Evolutionary conservation across 2,797 vertebrate genomes (phyloP).

Genomic region (Streptopelia turtur): DNA sequence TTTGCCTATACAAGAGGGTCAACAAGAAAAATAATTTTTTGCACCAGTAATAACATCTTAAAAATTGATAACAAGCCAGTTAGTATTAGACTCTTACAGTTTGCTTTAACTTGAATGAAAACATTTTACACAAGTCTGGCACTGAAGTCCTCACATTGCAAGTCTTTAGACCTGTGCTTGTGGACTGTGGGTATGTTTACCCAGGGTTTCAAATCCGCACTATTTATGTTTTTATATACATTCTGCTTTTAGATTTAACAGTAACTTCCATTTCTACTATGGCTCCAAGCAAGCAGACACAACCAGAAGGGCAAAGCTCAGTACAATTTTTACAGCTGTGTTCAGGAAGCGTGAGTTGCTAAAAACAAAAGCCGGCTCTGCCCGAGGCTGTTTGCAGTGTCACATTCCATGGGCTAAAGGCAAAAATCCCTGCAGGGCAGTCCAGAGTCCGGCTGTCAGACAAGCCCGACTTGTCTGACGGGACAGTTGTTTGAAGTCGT

Average conservation of each 20-base stretch:
- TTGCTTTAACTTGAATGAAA: neutral
- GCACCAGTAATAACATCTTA: neutral
- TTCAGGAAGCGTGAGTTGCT: slow-evolving; percentile 48
- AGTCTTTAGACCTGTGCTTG: neutral
- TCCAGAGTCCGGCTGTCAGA: slow-evolving; percentile 31
- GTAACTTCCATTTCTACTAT: neutral
- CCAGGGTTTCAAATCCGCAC: neutral
- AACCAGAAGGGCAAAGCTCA: slow-evolving; percentile 44
- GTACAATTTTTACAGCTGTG: neutral
- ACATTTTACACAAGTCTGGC: neutral
- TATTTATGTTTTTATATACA: neutral
- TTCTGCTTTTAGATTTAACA: neutral
- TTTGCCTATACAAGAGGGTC: neutral
- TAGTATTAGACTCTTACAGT: neutral
- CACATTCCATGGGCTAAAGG: slow-evolving; percentile 44
- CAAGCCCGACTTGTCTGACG: slow-evolving; percentile 5
- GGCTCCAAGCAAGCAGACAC: neutral
- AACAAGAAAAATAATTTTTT: neutral
- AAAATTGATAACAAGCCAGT: neutral
- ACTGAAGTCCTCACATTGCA: neutral
- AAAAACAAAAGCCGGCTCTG: slow-evolving; percentile 65
- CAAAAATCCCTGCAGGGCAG: slow-evolving; percentile 46
- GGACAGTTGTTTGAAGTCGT: slow-evolving; percentile 42
- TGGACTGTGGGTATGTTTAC: neutral
- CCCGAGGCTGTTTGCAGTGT: slow-evolving; percentile 51